Evolutionary conservation across 2,113 vertebrate species (phyloP), one percentile per base, ranked within the genome.

Genomic region (Pantherophis guttatus): DNA sequence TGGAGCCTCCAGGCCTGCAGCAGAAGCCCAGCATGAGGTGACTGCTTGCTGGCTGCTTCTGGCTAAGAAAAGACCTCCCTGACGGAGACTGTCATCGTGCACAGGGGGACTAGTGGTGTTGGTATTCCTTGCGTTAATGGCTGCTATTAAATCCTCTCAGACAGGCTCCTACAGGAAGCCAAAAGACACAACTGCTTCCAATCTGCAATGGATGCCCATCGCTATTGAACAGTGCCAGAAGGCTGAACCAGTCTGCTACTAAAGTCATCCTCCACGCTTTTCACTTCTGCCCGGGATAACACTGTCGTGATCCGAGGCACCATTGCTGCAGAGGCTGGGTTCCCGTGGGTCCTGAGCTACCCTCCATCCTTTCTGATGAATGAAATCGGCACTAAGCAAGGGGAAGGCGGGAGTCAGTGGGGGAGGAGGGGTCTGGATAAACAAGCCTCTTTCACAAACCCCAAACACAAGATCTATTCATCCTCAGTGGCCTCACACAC

Each of bases 391-490:
- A 26, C n/a, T 54, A 58, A 65, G 92, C 65, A 54, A 93, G 15
- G 48, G 5, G 88, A 65, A 93, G 57, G 89, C 86, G 44, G 93
- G 87, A 59, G 44, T 59, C 24, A 53, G 86, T 3, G 15, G 8
- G 1, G 90, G 90, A 91, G 86, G 70, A 87, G 90, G 0, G 1
- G 33, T 3, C 90, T 1, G 39, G 93, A 95, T 95, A 96, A 95
- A 95, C 94, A 94, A 91, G 91, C 93, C 93, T 70, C 94, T 97
- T 96, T 97, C 96, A 95, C 95, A 96, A 94, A 62, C 94, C 91
- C 0, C 19, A 29, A 85, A 96, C 97, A 97, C 96, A 94, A 93
- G 59, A 70, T 92, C 94, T 95, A 94, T 97, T 97, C 95, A 96
- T 97, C 93, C 7, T 94, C 0, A 0, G 75, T 5, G 0, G 93